phyloP scores from a whole-genome alignment of 2,113 vertebrate genomes.

The Phainopepla nitens region DNA sequence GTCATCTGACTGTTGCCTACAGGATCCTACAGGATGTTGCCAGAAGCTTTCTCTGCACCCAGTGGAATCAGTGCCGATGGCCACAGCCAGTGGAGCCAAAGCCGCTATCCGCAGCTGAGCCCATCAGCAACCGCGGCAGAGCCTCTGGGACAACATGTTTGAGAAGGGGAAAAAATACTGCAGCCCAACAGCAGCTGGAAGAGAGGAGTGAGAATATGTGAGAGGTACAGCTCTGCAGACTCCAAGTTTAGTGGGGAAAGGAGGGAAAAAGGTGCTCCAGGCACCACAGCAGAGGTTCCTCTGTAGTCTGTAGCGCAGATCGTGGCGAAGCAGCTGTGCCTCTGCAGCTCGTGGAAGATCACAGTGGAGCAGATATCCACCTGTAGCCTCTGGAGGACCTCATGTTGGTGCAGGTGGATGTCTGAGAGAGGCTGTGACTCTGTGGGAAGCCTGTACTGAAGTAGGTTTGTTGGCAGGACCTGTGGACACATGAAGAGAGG shows the following conservation, averaged over 20 bases:
- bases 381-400: background rate
- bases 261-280: background rate
- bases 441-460: background rate
- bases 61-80: background rate
- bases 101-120: too few species aligned
- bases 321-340: fast-evolving
- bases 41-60: background rate
- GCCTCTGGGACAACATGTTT: background rate
- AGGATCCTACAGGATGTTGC: background rate
- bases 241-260: background rate
- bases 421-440: background rate
- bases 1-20: background rate
- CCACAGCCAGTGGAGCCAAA: too few species aligned
- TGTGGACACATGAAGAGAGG: background rate
- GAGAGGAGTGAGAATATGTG: background rate
- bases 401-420: background rate
- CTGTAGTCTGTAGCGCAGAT: background rate
- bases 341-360: background rate
- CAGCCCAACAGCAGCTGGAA: background rate
- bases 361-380: background rate
- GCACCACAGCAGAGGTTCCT: background rate
- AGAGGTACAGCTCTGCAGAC: background rate
- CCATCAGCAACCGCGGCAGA: background rate
- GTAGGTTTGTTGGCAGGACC: background rate
- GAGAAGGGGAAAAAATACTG: background rate